A percentile compares a stretch with the other conserved stretches of the same genome.
phyloP scores from a whole-genome alignment of 2,888 invertebrate genomes.

The Ernsta delagoae region DNA sequence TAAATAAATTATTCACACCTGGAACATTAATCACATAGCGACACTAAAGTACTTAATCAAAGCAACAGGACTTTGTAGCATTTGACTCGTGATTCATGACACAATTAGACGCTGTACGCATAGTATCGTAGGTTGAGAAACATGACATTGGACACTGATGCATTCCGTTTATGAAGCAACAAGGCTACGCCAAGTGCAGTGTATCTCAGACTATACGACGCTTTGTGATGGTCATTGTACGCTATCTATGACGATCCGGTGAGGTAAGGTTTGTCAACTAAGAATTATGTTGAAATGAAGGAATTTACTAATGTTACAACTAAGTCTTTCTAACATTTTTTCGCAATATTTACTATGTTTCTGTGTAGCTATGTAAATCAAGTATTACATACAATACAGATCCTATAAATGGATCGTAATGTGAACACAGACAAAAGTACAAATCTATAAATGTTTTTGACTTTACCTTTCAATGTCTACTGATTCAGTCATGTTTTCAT shows the following conservation, averaged over 20 bases:
- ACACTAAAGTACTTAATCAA: background rate
- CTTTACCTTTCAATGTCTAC: conserved; percentile 79
- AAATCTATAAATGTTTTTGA: background rate
- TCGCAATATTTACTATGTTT: too few species aligned
- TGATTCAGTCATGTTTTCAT: conserved; percentile 76
- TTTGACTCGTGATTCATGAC: conserved; percentile 4
- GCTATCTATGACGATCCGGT: conserved; percentile 4
- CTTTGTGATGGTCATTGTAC: conserved; percentile 8
- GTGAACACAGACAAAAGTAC: background rate
- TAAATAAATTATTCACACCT: conserved; percentile 3
- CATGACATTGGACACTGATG: conserved; percentile 29
- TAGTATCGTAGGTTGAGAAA: conserved; percentile 2
- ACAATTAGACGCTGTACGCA: conserved; percentile 11
- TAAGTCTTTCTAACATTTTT: too few species aligned
- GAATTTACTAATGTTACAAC: too few species aligned
- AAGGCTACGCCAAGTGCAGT: conserved; percentile 28
- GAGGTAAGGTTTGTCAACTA: background rate
- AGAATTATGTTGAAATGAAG: too few species aligned
- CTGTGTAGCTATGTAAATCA: background rate
- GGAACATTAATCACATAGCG: conserved; percentile 7
- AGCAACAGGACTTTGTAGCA: conserved; percentile 3
- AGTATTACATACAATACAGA: background rate
- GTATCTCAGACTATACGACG: conserved; percentile 16
- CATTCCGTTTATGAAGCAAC: conserved; percentile 31
- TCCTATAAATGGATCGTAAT: background rate